Base-by-base conservation (phyloP, 2,797 vertebrate species). In the Champsocephalus esox region DNA sequence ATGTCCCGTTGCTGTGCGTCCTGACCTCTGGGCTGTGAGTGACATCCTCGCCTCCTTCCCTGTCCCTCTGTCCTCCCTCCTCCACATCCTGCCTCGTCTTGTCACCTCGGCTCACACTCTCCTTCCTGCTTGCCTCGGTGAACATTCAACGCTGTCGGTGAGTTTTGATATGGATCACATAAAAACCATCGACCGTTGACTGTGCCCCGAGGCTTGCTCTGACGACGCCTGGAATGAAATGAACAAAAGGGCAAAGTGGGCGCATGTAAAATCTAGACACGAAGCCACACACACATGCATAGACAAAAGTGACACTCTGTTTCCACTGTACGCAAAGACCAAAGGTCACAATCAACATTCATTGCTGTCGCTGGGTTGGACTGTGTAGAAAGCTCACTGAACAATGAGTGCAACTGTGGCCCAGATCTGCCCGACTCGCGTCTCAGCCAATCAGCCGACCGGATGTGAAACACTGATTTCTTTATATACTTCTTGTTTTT, bases 301-400 rank as follows among this genome's bases (percentile, higher is more conserved):
- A 38, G 34, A 38, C 34, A 83, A 56, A 87, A 84, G 72, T 66
- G 62, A 83, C 74, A 66, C 79, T 85, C 71, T 88, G 85, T 90
- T 88, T 88, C 86, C 89, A 82, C 87, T 86, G 88, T 78, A 73
- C 80, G 84, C 78, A 80, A 89, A 81, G 84, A 89, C 69, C 85
- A 96, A 98, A 98, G 97, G 97, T 97, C 97, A 99, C 97, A 98
- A 97, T 99, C 96, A 98, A 99, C 98, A 99, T 99, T 99, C 98
- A 99, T 99, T 99, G 97, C 98, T 99, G 98, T 99, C 98, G 97
- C 97, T 99, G 97, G 98, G 98, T 99, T 99, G 96, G 95, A 95
- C 94, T 95, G 92, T 96, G 94, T 95, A 94, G 95, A 96, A 96
- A 96, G 97, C 98, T 99, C 98, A 96, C 97, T 98, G 98, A 97